Evolutionary conservation across 2,888 invertebrate species (phyloP).

Genomic region (Metallyticus violacea): DNA sequence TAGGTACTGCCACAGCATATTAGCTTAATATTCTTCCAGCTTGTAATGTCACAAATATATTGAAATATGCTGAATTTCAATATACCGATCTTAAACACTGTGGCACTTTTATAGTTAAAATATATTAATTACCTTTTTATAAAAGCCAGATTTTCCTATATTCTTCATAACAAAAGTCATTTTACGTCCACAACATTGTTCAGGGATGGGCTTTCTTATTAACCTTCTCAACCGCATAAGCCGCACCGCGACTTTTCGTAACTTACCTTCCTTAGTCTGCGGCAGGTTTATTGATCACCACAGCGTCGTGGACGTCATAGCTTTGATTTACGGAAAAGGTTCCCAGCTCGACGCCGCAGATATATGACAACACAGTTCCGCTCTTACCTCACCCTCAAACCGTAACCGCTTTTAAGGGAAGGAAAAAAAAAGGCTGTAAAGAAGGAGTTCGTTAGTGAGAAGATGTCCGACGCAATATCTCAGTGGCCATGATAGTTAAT

Average conservation of each 20-base stretch:
- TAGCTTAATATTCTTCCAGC: too few species aligned
- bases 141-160: too few species aligned
- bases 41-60: too few species aligned
- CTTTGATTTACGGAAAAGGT: conserved; percentile 1
- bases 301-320: not conserved
- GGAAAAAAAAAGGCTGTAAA: not conserved
- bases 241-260: not conserved
- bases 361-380: conserved; percentile 3
- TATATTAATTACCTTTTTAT: too few species aligned
- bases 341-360: not conserved
- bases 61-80: too few species aligned
- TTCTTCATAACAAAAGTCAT: too few species aligned
- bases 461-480: not conserved
- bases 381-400: not conserved
- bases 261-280: not conserved
- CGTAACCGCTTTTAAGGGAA: not conserved
- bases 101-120: too few species aligned
- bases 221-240: too few species aligned
- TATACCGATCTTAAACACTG: too few species aligned
- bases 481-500: too few species aligned
- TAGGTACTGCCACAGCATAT: too few species aligned
- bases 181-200: too few species aligned
- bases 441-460: not conserved
- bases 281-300: not conserved
- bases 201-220: not conserved